Conservation (phyloP, 2,797 vertebrate species). For the Pachyuromys duprasi region DNA sequence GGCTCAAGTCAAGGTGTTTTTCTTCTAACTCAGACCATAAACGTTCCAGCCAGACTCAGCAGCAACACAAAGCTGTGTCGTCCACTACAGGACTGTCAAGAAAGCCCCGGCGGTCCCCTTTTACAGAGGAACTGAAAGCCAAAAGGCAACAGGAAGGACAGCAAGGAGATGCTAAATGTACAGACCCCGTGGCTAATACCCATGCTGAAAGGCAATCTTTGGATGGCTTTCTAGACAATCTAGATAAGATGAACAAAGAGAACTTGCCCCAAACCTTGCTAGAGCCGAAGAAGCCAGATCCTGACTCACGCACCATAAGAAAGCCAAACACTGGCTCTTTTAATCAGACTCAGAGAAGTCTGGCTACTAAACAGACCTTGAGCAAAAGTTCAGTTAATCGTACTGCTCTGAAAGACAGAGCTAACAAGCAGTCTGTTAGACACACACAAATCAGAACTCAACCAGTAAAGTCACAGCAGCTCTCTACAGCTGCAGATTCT, state of each 20-base stretch:
- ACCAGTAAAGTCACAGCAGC: conserved; percentile 34
- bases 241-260: conserved; percentile 73
- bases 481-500: background rate
- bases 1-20: background rate
- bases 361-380: conserved; percentile 33
- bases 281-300: background rate
- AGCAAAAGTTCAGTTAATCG: rapidly evolving
- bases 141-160: background rate
- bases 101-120: background rate
- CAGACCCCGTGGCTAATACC: background rate
- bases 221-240: conserved; percentile 26
- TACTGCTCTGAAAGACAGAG: conserved; percentile 52
- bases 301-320: background rate
- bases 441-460: background rate
- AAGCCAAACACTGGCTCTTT: conserved; percentile 6
- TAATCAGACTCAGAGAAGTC: conserved; percentile 6
- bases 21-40: background rate
- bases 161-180: background rate
- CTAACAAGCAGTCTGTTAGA: background rate
- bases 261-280: conserved; percentile 18
- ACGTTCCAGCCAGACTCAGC: background rate
- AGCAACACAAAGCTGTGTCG: background rate
- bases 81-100: background rate
- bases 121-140: background rate
- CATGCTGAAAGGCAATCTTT: background rate